phyloP scores from a whole-genome alignment of 1,140 invertebrate genomes.

The Triops longicaudatus region DNA sequence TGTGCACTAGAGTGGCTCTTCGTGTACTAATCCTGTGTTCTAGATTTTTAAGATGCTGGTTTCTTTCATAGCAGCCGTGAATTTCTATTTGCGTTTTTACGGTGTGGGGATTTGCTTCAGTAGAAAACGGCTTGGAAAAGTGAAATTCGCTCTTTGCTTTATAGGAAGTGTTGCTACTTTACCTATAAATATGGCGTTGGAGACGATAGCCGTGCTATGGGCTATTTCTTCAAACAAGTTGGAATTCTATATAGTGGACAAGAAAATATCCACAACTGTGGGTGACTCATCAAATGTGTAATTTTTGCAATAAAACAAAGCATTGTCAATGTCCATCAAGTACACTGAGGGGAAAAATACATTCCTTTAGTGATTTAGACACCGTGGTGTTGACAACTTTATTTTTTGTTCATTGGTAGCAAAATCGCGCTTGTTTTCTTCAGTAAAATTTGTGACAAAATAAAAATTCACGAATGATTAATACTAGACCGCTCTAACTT shows the following conservation, averaged over 20 bases:
- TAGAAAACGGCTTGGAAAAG: conserved; percentile 68
- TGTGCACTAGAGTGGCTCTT: not conserved
- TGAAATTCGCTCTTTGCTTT: conserved; percentile 70
- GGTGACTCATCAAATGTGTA: too few relatives aligned
- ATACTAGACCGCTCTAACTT: too few relatives aligned
- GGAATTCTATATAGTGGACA: conserved; percentile 91
- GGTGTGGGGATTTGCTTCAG: conserved; percentile 92
- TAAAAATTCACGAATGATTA: too few relatives aligned
- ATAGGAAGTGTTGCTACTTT: conserved; percentile 77
- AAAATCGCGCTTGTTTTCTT: too few relatives aligned
- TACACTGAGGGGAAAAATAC: too few relatives aligned
- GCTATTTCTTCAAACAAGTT: conserved; percentile 84
- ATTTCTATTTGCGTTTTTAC: conserved; percentile 93
- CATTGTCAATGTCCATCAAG: too few relatives aligned
- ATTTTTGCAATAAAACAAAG: too few relatives aligned
- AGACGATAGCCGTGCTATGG: conserved; percentile 89
- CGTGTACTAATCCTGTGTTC: not conserved
- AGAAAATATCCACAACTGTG: conserved; percentile 49
- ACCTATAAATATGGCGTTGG: conserved; percentile 83
- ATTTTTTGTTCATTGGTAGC: too few relatives aligned
- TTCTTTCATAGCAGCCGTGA: conserved; percentile 62
- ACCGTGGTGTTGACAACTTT: too few relatives aligned
- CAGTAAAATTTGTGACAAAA: too few relatives aligned
- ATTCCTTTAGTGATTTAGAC: too few relatives aligned
- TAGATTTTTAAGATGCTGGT: conserved; percentile 18